Conservation (phyloP, 1,140 invertebrate species). For the Drosophila mauritiana region DNA sequence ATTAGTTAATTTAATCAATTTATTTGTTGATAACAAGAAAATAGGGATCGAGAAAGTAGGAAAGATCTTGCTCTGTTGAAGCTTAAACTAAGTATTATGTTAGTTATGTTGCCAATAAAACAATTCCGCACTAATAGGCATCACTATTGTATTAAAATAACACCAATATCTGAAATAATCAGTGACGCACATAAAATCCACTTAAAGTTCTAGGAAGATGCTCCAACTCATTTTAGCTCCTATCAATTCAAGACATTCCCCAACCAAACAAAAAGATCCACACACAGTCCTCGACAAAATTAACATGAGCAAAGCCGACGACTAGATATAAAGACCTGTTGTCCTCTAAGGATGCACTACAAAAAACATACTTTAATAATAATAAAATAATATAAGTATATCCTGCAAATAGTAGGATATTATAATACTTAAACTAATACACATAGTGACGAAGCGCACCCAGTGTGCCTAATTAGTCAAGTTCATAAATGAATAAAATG, state of each 20-base stretch:
- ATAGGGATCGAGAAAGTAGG: neutral
- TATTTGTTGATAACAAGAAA: neutral
- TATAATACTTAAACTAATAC: too few species aligned
- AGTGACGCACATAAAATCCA: neutral
- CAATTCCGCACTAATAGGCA: too few species aligned
- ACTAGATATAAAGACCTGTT: slow-evolving; percentile 33
- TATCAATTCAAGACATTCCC: slow-evolving; percentile 39
- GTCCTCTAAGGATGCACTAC: slow-evolving; percentile 8
- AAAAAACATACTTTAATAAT: neutral
- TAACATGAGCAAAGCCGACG: slow-evolving; percentile 30
- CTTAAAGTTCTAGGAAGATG: slow-evolving; percentile 1
- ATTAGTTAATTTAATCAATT: slow-evolving; percentile 8
- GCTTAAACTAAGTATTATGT: neutral
- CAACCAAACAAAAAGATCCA: slow-evolving; percentile 28
- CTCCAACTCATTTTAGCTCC: slow-evolving; percentile 32
- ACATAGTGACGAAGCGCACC: too few species aligned
- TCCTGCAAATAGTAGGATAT: too few species aligned
- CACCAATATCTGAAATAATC: neutral
- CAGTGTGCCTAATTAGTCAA: too few species aligned
- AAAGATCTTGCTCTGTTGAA: too few species aligned
- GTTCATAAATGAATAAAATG: too few species aligned
- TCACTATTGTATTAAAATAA: neutral
- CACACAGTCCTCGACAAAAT: slow-evolving; percentile 21
- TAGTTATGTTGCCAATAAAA: neutral
- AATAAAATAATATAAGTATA: neutral